Conservation (phyloP, 1,140 invertebrate species). For the Trichonephila clavipes region DNA sequence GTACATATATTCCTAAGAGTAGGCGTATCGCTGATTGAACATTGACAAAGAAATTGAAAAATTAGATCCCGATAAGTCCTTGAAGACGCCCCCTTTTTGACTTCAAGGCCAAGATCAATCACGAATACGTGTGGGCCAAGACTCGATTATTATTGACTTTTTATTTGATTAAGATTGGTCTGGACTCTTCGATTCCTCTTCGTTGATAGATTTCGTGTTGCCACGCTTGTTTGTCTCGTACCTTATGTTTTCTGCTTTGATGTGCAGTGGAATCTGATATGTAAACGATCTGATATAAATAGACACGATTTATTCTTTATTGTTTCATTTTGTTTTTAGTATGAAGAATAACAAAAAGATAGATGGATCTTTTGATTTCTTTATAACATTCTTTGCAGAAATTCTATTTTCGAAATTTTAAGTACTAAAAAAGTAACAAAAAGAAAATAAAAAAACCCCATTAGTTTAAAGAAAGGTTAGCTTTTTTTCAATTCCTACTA, state of each 20-base stretch:
- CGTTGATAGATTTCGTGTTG: background rate
- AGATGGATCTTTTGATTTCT: too few species aligned
- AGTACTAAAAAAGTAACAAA: too few species aligned
- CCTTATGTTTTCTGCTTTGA: background rate
- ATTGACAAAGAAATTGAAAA: slow-evolving; percentile 52
- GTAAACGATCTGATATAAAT: too few species aligned
- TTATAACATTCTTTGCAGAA: too few species aligned
- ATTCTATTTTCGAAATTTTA: too few species aligned
- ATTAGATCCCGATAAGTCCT: slow-evolving; percentile 55
- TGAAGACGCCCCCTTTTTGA: slow-evolving; percentile 33
- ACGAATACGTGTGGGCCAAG: slow-evolving; percentile 18
- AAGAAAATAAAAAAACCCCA: too few species aligned
- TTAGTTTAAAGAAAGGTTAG: too few species aligned
- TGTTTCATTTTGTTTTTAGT: too few species aligned
- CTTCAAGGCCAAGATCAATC: slow-evolving; percentile 52
- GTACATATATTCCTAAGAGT: background rate
- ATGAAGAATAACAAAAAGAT: too few species aligned
- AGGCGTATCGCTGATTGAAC: slow-evolving; percentile 5
- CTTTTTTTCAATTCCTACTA: too few species aligned
- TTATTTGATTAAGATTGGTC: slow-evolving; percentile 7
- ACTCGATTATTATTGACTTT: slow-evolving; percentile 5
- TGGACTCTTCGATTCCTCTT: background rate
- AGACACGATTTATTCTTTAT: too few species aligned
- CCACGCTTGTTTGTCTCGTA: background rate
- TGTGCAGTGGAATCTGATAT: too few species aligned